A percentile compares a stretch with the other conserved stretches of the same genome.
Conservation (phyloP, 2,113 vertebrate species). For the Panthera tigris region DNA sequence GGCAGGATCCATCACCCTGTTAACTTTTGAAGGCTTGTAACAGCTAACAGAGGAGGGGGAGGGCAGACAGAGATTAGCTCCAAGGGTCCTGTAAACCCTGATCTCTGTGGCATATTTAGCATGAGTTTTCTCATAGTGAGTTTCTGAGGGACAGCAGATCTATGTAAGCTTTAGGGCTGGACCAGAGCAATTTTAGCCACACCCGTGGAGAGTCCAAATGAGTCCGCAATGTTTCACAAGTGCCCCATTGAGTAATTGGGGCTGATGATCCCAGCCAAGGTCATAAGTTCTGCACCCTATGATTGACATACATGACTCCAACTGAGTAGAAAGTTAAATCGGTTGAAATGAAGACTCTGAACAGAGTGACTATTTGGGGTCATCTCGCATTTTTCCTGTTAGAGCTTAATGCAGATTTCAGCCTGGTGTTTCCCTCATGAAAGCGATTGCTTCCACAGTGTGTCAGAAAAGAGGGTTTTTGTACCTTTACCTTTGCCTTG, state of each 20-base stretch:
- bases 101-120: slow-evolving; percentile 76
- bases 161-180: slow-evolving; percentile 67
- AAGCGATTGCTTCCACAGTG: slow-evolving; percentile 31
- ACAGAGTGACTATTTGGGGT: slow-evolving; percentile 57
- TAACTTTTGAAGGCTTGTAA: slow-evolving; percentile 83
- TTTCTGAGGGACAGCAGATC: slow-evolving; percentile 81
- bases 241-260: slow-evolving; percentile 80
- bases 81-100: slow-evolving; percentile 78
- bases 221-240: slow-evolving; percentile 73
- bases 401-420: slow-evolving; percentile 28
- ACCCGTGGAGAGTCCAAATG: slow-evolving; percentile 76
- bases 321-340: slow-evolving; percentile 77
- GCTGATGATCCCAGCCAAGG: slow-evolving; percentile 81
- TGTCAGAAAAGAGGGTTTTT: slow-evolving; percentile 58
- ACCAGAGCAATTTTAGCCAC: slow-evolving; percentile 75
- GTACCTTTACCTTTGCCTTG: slow-evolving; percentile 69
- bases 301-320: slow-evolving; percentile 72
- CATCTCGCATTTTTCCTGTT: slow-evolving; percentile 24
- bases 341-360: slow-evolving; percentile 64
- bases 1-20: slow-evolving; percentile 75
- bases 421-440: slow-evolving; percentile 1
- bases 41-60: slow-evolving; percentile 66
- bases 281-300: slow-evolving; percentile 79
- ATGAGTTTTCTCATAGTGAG: slow-evolving; percentile 73
- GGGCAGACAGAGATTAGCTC: slow-evolving; percentile 67